Evolutionary conservation across 2,888 invertebrate species (phyloP), one percentile per base, ranked within the genome.

Genomic region (Eristalis tenax): DNA sequence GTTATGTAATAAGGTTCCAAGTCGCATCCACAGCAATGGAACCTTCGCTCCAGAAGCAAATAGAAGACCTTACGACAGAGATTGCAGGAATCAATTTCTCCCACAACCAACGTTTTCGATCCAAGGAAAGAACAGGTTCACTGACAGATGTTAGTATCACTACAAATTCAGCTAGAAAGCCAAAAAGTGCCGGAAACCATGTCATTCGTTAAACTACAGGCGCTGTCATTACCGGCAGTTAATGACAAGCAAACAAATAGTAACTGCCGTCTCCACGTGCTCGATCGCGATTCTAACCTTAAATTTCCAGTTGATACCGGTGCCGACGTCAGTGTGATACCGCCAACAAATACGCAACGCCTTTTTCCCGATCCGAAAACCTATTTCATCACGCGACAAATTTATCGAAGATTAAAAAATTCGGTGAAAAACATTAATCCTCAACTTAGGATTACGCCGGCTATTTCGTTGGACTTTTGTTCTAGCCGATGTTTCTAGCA

Each of bases 381-480:
- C 59, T 4, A 18, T 18, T 43, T 13, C 59, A 43, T n/a, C 70
- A 77, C 40, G 50, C 70, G 22, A 57, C 57, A 5, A 68, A 18
- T 65, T 74, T 15, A 57, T 69, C 63, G 4, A 74, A 13, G 63
- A 82, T 40, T 50, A 35, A 32, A 66, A 82, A 43, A 56, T 84
- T 57, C n/a, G 71, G 71, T 0, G 70, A 77, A 70, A 84, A 81
- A 50, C 11, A 0, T 59, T 81, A 23, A 76, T 57, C 8, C 32
- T 88, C 4, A 76, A 85, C 26, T 23, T 82, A n/a, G 76, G 79
- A 5, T 28, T 85, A n/a, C 71, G 79, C 5, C 26, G 50, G 10
- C 50, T 15, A 13, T 11, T 50, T 4, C 50, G 32, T 32, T 32
- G 32, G 8, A 32, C 32, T 1, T 2, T 32, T 32, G 32, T 32